Evolutionary conservation across 2,797 vertebrate species (phyloP).

Genomic region (Coccyzus lansbergi): DNA sequence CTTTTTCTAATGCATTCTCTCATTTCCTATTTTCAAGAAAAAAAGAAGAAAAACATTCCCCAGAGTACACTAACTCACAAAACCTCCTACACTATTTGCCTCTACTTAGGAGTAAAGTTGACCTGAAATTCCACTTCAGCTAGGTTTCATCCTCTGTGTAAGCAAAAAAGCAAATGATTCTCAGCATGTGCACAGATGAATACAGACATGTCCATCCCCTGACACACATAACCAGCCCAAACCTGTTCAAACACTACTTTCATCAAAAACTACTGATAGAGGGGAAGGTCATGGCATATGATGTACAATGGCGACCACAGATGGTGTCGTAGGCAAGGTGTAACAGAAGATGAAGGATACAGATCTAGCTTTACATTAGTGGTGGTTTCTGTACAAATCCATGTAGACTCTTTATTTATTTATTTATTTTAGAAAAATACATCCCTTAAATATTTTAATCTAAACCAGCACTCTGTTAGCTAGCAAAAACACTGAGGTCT

Average conservation of each 20-base stretch:
- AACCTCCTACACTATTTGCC: neutral
- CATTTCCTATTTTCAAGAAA: neutral
- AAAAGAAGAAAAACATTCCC: neutral
- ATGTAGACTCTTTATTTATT: neutral
- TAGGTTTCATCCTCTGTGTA: neutral
- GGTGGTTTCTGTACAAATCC: slow-evolving; percentile 21
- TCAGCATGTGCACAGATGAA: neutral
- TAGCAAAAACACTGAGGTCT: slow-evolving; percentile 42
- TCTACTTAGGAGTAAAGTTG: neutral
- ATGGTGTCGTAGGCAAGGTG: neutral
- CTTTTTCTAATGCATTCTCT: neutral
- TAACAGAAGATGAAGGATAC: slow-evolving; percentile 16
- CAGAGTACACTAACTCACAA: neutral
- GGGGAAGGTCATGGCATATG: neutral
- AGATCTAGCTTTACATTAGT: neutral
- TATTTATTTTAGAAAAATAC: neutral
- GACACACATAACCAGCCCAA: neutral
- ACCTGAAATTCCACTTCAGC: neutral
- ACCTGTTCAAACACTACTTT: neutral
- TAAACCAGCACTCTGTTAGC: slow-evolving; percentile 17
- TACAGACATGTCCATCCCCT: fast-evolving
- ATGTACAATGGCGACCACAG: neutral
- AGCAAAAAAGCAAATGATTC: neutral
- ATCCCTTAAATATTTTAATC: slow-evolving; percentile 41
- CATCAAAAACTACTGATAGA: neutral